Base-by-base conservation (phyloP, 2,113 vertebrate species). In the Pithys albifrons region DNA sequence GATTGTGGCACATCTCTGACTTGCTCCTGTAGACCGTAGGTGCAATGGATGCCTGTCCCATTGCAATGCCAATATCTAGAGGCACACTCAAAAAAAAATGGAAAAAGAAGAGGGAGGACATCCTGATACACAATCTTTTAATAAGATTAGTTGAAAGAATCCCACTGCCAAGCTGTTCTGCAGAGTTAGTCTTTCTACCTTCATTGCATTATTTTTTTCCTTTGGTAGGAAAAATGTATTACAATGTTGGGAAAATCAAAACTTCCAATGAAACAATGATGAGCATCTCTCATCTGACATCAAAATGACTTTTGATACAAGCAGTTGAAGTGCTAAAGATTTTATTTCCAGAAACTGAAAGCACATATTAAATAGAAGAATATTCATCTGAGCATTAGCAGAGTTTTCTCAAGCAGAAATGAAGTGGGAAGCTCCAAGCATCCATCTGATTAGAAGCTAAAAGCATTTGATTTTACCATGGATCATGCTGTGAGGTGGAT, bases 341-440 rank as follows among this genome's bases (percentile, higher is more conserved):
- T 59, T 19, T 84, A 69, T 91, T 95, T 96, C 57, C 54, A 76
- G 74, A 94, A 96, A 91, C 54, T 29, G 52, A 93, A 92, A 97
- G 91, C 39, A 75, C 15, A 23, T 69, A 48, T 61, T 94, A 59
- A 64, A 41, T 37, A 37, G 64, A 31, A 76, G 73, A 89, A 71
- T 76, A 89, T 91, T 91, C 39, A 83, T 65, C 92, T 55, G 41
- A 59, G 28, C 51, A 51, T 88, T 51, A 88, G 33, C 57, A 49
- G 41, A 85, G 52, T 81, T 91, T 96, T 28, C 66, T 85, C 15
- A 69, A 66, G 70, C 70, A 92, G 74, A 76, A 91, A 77, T 52
- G 80, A 66, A 94, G 82, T 72, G 22, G 33, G 27, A 91, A 94
- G 37, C 51, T 93, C 59, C 43, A 81, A 95, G 49, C 49, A 71